Conservation (phyloP, 2,113 vertebrate species). For the Cyprinus carpio region DNA sequence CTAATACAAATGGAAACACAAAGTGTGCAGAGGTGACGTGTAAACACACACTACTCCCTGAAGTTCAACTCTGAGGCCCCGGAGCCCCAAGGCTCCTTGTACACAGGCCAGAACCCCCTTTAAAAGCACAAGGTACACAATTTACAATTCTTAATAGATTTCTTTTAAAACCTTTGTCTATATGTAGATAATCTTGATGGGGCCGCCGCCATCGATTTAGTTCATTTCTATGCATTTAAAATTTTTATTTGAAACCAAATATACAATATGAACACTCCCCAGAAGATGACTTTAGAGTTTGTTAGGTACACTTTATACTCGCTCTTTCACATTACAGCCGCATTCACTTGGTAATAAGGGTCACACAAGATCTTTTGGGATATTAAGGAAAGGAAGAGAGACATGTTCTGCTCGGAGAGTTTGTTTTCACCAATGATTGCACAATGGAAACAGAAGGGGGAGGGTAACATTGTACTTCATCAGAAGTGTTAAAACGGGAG, state of each 20-base stretch:
- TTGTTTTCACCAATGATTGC: conserved; percentile 35
- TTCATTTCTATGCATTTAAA: conserved; percentile 23
- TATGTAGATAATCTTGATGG: neutral
- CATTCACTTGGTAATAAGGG: conserved; percentile 30
- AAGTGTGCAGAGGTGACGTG: conserved; percentile 51
- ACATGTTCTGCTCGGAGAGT: conserved; percentile 18
- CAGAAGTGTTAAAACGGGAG: conserved; percentile 36
- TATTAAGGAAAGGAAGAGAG: neutral
- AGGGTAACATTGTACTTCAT: conserved; percentile 22
- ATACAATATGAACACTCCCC: conserved; percentile 67
- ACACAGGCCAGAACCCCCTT: conserved; percentile 10
- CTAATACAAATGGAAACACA: conserved; percentile 43
- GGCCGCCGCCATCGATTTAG: neutral
- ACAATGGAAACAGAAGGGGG: neutral
- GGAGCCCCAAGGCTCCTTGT: conserved; percentile 32
- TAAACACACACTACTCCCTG: conserved; percentile 58
- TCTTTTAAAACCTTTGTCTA: conserved; percentile 20
- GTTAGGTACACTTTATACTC: conserved; percentile 43
- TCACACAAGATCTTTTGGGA: conserved; percentile 13
- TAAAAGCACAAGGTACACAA: conserved; percentile 30
- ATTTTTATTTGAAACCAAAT: conserved; percentile 49
- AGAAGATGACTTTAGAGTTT: conserved; percentile 51
- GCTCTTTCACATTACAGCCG: conserved; percentile 22
- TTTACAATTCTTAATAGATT: conserved; percentile 30
- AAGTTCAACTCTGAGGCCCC: conserved; percentile 46